A percentile compares a stretch with the other conserved stretches of the same genome.
phyloP scores from a whole-genome alignment of 1,140 invertebrate species.

The Trypoxylus dichotomus region DNA sequence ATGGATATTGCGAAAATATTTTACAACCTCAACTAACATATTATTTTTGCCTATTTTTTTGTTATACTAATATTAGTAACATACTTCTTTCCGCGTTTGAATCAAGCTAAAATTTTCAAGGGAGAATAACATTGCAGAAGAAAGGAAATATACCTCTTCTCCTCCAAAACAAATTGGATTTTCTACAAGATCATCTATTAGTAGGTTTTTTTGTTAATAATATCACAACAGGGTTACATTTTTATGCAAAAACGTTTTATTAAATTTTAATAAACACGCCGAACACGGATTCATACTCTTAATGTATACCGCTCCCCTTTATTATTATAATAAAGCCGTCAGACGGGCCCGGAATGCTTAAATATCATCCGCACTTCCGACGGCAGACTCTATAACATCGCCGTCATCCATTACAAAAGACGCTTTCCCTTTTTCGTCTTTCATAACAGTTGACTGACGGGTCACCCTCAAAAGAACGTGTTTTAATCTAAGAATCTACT shows the following conservation, averaged over 20 bases:
- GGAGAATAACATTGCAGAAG: too few relatives aligned
- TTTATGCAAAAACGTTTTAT: background rate
- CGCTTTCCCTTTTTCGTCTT: background rate
- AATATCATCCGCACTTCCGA: background rate
- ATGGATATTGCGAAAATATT: too few relatives aligned
- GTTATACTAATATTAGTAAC: too few relatives aligned
- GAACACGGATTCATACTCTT: background rate
- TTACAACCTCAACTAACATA: too few relatives aligned
- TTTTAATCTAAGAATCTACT: background rate
- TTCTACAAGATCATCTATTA: too few relatives aligned
- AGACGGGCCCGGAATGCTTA: background rate
- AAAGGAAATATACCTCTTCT: too few relatives aligned
- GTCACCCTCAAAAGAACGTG: conserved; percentile 3
- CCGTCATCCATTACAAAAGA: background rate
- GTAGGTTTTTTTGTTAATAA: too few relatives aligned
- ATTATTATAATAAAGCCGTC: background rate
- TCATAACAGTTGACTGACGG: background rate
- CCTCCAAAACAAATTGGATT: too few relatives aligned
- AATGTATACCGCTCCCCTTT: background rate
- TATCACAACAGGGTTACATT: too few relatives aligned
- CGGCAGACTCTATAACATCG: background rate
- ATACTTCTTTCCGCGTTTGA: too few relatives aligned
- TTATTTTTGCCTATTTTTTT: too few relatives aligned
- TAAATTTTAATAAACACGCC: background rate
- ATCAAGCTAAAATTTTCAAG: too few relatives aligned